Evolutionary conservation across 1,140 invertebrate genomes (phyloP).

Genomic region (Drosophila subobscura): DNA sequence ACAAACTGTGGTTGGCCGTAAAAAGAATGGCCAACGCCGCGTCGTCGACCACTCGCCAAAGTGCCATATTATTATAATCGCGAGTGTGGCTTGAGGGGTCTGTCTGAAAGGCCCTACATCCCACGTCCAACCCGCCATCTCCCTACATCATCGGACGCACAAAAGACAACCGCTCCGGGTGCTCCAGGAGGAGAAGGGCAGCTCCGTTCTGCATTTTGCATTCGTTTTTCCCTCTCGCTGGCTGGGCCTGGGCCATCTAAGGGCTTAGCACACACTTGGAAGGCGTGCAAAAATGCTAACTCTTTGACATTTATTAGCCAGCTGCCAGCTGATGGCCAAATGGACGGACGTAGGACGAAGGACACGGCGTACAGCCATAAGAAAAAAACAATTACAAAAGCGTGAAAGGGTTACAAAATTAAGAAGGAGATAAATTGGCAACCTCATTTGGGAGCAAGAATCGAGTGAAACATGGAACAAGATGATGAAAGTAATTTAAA

Average conservation of each 20-base stretch:
- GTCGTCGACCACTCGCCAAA: constrained; percentile 28
- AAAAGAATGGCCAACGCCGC: constrained; percentile 16
- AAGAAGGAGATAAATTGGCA: constrained; percentile 19
- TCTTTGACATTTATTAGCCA: constrained; percentile 81
- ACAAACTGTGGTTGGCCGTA: constrained; percentile 53
- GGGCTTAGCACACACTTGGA: constrained; percentile 65
- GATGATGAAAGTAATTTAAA: constrained; percentile 32
- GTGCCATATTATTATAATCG: constrained; percentile 78
- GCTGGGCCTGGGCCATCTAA: constrained; percentile 36
- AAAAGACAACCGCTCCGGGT: constrained; percentile 33
- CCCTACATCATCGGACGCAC: constrained; percentile 18
- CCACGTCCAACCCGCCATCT: background rate
- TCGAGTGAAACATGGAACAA: constrained; percentile 19
- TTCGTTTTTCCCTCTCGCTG: constrained; percentile 17
- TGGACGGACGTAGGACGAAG: constrained; percentile 31
- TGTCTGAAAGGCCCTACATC: constrained; percentile 18
- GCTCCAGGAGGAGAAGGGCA: constrained; percentile 5
- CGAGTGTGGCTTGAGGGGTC: constrained; percentile 43
- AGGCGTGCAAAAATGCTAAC: constrained; percentile 69
- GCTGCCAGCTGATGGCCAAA: constrained; percentile 55
- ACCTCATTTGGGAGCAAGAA: background rate
- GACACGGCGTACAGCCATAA: constrained; percentile 39
- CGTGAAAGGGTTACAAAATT: constrained; percentile 30
- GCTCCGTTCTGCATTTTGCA: constrained; percentile 37
- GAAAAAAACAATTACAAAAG: constrained; percentile 66